A percentile compares a stretch with the other conserved stretches of the same genome.
Evolutionary conservation across 1,140 invertebrate species (phyloP).

Genomic region (Mizuhopecten yessoensis): DNA sequence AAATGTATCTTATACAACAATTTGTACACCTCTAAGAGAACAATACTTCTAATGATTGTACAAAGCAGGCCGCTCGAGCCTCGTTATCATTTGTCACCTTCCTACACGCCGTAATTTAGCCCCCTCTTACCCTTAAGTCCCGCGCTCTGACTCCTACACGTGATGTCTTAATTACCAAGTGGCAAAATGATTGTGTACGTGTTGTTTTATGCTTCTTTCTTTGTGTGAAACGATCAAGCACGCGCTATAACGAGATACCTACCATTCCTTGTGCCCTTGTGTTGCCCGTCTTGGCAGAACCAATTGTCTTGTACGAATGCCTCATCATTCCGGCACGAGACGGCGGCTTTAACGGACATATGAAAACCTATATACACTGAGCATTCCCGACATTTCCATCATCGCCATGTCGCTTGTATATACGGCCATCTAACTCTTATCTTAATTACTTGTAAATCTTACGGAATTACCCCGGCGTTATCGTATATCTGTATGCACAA

Average conservation of each 20-base stretch:
- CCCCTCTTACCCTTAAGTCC: not conserved
- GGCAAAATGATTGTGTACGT: slow-evolving; percentile 25
- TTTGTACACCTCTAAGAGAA: not conserved
- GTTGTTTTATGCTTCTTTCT: slow-evolving; percentile 34
- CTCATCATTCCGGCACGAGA: slow-evolving; percentile 36
- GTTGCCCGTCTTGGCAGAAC: not conserved
- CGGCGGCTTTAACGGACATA: slow-evolving; percentile 3
- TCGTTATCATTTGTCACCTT: slow-evolving; percentile 11
- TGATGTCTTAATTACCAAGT: slow-evolving; percentile 27
- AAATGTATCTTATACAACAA: too few relatives aligned
- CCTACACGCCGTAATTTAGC: slow-evolving; percentile 22
- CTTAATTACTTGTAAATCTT: slow-evolving; percentile 35
- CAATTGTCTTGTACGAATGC: slow-evolving; percentile 33
- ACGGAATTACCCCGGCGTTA: slow-evolving; percentile 3
- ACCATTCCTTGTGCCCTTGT: not conserved
- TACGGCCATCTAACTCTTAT: slow-evolving; percentile 6
- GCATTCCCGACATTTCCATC: not conserved
- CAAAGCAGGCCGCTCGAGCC: not conserved
- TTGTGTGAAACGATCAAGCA: slow-evolving; percentile 7
- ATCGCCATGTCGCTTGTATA: slow-evolving; percentile 31
- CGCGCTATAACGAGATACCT: slow-evolving; percentile 7
- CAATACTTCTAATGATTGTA: not conserved
- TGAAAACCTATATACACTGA: not conserved
- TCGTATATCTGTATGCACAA: not conserved
- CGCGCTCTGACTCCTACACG: not conserved